These are phyloP conservation scores for Leucoraja ocellata DNA, from an alignment of 2,797 vertebrate species.

Conservation along the genomic window DNA sequence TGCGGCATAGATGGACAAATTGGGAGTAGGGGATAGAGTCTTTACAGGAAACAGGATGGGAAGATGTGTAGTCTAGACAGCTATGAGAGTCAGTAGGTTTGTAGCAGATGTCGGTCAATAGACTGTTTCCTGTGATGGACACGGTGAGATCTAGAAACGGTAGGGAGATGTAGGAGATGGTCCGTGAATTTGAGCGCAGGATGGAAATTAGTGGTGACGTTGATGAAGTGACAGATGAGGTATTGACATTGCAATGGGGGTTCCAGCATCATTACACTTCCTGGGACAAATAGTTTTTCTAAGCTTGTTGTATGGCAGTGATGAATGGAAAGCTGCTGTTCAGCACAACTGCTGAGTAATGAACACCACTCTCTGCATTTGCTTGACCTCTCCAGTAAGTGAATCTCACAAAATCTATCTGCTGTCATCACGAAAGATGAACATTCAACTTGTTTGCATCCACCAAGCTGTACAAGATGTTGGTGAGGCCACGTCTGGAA, in stretches of 20 bases:
- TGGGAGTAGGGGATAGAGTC: too few relatives aligned
- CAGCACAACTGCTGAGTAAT: constrained; percentile 11
- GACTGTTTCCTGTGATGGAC: too few relatives aligned
- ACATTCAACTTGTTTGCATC: background rate
- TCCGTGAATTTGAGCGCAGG: too few relatives aligned
- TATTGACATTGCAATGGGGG: background rate
- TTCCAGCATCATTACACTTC: background rate
- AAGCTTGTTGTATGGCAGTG: background rate
- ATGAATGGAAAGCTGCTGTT: background rate
- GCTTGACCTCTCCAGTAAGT: background rate
- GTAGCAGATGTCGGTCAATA: too few relatives aligned
- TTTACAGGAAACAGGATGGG: too few relatives aligned
- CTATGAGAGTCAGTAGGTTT: too few relatives aligned
- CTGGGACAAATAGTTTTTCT: background rate
- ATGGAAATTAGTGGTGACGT: too few relatives aligned
- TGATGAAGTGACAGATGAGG: background rate
- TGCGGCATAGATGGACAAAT: too few relatives aligned
- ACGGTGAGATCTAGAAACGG: too few relatives aligned
- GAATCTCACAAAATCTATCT: background rate
- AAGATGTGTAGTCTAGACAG: too few relatives aligned
- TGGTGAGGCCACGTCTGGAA: background rate
- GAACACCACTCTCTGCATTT: background rate
- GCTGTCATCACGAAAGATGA: background rate
- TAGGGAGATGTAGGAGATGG: too few relatives aligned
- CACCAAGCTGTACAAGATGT: background rate